A percentile compares a stretch with the other conserved stretches of the same genome.
These are phyloP conservation scores for Acyrthosiphon pisum DNA, from an alignment of 1,140 invertebrate genomes.

Conservation along the genomic window DNA sequence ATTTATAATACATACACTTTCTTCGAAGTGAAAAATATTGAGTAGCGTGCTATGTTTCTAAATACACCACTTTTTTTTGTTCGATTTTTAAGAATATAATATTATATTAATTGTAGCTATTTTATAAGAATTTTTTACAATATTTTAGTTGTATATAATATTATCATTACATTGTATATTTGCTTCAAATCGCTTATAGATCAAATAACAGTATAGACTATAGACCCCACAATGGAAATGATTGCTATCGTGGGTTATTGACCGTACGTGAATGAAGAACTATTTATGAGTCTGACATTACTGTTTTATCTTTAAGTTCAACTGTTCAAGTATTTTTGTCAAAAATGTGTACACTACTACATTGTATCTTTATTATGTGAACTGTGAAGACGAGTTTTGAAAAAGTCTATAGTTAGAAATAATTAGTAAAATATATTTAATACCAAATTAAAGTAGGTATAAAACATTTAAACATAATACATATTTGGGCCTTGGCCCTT, in stretches of 20 bases:
- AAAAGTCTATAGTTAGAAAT: background rate
- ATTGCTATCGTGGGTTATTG: conserved; percentile 21
- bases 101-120: background rate
- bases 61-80: background rate
- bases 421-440: background rate
- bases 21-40: too few relatives aligned
- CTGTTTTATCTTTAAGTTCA: background rate
- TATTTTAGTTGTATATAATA: background rate
- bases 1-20: too few relatives aligned
- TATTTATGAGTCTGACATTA: conserved; percentile 22
- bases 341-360: background rate
- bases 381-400: background rate
- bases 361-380: background rate
- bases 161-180: background rate
- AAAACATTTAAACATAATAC: too few relatives aligned
- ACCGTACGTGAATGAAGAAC: background rate
- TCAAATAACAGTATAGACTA: background rate
- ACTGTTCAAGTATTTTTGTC: background rate
- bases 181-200: background rate
- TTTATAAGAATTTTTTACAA: background rate
- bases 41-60: too few relatives aligned
- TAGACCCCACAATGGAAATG: background rate
- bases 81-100: background rate
- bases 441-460: background rate
- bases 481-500: too few relatives aligned